These are phyloP conservation scores for Hofmannophila pseudospretella DNA, from an alignment of 2,888 invertebrate species.

Conservation along the genomic window DNA sequence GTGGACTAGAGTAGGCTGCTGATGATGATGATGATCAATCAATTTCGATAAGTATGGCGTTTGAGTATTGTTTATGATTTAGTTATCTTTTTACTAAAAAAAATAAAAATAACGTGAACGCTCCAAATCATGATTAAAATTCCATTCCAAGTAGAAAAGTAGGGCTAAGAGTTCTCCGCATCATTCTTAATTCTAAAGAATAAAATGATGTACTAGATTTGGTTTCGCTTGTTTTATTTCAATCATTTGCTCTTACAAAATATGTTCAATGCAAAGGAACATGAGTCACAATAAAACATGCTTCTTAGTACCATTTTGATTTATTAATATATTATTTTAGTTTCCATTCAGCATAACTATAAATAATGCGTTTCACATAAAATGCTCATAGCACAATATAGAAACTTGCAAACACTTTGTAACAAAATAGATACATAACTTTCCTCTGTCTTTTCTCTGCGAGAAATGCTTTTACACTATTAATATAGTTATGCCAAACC, in stretches of 20 bases:
- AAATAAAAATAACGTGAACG: neutral
- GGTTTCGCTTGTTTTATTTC: slow-evolving; percentile 79
- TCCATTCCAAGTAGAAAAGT: no score
- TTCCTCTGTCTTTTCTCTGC: slow-evolving; percentile 69
- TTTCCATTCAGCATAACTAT: slow-evolving; percentile 77
- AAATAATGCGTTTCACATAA: slow-evolving; percentile 76
- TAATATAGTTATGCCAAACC: slow-evolving; percentile 78
- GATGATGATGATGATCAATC: no score
- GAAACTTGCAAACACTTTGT: slow-evolving; percentile 78
- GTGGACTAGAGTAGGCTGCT: no score
- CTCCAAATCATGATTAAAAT: no score
- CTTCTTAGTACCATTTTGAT: slow-evolving; percentile 78
- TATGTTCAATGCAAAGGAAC: slow-evolving; percentile 79
- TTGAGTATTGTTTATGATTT: no score
- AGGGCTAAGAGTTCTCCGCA: no score
- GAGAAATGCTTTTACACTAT: slow-evolving; percentile 69
- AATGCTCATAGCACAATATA: slow-evolving; percentile 78
- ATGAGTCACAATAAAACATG: slow-evolving; percentile 78
- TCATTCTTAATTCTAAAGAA: no score
- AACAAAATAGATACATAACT: slow-evolving; percentile 78
- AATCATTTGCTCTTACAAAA: slow-evolving; percentile 79
- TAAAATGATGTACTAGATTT: slow-evolving; percentile 59
- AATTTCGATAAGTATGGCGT: no score
- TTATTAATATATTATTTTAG: slow-evolving; percentile 76
- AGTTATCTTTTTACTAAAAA: no score